phyloP scores from a whole-genome alignment of 2,888 invertebrate species.

The Scelioninae gen. 1 region DNA sequence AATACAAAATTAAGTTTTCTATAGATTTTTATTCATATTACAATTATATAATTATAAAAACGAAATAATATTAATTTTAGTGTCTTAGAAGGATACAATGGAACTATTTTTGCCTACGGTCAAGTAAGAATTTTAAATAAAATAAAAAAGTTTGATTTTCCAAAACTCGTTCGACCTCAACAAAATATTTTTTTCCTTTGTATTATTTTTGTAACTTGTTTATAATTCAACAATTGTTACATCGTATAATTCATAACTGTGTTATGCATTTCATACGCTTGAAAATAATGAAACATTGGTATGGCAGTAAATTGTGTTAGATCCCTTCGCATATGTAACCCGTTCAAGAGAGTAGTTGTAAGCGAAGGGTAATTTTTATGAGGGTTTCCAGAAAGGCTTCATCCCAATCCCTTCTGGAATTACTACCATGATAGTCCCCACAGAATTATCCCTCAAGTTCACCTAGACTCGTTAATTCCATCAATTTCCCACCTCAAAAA shows the following conservation, averaged over 20 bases:
- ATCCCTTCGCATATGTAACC: conserved; percentile 48
- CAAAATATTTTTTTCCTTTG: background rate
- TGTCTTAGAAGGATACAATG: conserved; percentile 86
- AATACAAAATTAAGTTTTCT: no score
- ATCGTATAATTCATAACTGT: conserved; percentile 28
- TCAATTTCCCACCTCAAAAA: conserved; percentile 32
- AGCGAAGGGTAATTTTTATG: conserved; percentile 52
- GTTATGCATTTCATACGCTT: conserved; percentile 53
- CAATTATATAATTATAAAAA: no score
- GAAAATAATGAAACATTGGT: conserved; percentile 51
- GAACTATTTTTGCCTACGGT: conserved; percentile 86
- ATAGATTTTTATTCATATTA: no score
- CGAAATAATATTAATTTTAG: no score
- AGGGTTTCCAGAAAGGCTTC: conserved; percentile 64
- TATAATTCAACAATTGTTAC: conserved; percentile 14
- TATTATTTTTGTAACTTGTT: background rate
- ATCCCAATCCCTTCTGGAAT: conserved; percentile 53
- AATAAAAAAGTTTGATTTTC: no score
- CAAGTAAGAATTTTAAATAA: conserved; percentile 82
- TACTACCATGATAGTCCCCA: conserved; percentile 51
- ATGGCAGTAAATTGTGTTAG: conserved; percentile 52
- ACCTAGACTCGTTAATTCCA: conserved; percentile 50
- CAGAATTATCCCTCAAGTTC: conserved; percentile 53
- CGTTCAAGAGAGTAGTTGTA: conserved; percentile 19
- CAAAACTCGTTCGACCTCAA: no score